Conservation (phyloP, 1,140 invertebrate species). For the Aphaenogaster ashmeadi region DNA sequence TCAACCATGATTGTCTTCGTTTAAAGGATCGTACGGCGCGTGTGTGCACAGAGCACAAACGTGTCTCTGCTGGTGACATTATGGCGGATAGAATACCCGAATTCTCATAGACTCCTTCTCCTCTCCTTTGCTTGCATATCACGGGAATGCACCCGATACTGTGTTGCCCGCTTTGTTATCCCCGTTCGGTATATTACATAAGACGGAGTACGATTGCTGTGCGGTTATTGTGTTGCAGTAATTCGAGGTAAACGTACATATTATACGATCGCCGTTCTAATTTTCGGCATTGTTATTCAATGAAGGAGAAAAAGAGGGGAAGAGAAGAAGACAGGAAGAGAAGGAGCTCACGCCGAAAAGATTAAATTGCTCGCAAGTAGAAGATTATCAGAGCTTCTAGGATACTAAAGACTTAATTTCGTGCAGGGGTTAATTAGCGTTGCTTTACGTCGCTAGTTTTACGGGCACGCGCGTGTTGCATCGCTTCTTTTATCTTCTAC, state of each 20-base stretch:
- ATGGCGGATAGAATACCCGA: conserved; percentile 64
- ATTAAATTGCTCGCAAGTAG: conserved; percentile 29
- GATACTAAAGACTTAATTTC: conserved; percentile 47
- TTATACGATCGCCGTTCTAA: neutral
- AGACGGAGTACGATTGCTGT: neutral
- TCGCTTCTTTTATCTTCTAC: conserved; percentile 38
- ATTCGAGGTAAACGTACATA: conserved; percentile 18
- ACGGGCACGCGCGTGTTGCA: neutral
- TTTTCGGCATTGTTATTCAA: conserved; percentile 22
- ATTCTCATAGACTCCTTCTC: conserved; percentile 64
- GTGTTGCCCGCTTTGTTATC: conserved; percentile 25
- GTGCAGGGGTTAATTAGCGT: conserved; percentile 42
- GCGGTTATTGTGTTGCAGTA: conserved; percentile 5
- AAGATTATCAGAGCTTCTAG: conserved; percentile 27
- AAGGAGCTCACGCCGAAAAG: neutral
- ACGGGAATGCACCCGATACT: conserved; percentile 21
- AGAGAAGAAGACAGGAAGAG: conserved; percentile 2
- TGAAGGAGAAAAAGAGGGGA: neutral
- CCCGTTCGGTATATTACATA: conserved; percentile 21
- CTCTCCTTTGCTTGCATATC: conserved; percentile 69
- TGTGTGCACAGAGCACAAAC: conserved; percentile 23
- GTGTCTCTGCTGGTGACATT: conserved; percentile 14
- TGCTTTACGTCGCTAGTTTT: conserved; percentile 45
- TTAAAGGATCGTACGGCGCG: conserved; percentile 63
- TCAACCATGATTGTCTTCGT: conserved; percentile 59